Evolutionary conservation across 2,797 vertebrate species (phyloP), one percentile per base, ranked within the genome.

Genomic region (Microctenopoma steveboyesi): DNA sequence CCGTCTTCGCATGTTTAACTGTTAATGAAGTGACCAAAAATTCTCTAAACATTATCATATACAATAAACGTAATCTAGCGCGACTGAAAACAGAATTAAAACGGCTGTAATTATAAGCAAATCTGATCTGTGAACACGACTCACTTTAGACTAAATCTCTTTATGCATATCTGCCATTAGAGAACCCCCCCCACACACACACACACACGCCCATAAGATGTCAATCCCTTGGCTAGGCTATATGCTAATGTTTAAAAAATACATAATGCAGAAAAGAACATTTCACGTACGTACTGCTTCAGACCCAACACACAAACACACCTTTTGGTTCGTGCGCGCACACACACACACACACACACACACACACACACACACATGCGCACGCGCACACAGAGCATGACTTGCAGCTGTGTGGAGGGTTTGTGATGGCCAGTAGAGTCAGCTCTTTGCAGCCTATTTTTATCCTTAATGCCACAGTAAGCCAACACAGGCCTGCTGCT

Each of bases 391-490:
- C 35, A 30, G 0, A 81, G 50, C 74, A 79, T 72, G 71, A 84
- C 79, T 69, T 84, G 70, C 74, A 83, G 81, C 77, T 79, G 74
- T 79, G 71, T 62, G 55, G 9, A 22, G 49, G 40, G 51, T 15
- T 49, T 58, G 52, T 65, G 74, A 51, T 73, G 65, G 42, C 65
- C 68, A 50, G 69, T 75, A 22, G 62, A 83, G 61, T 88, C 83
- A 83, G 78, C 82, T 88, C 73, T 75, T 83, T 58, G 33, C 55
- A 65, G 66, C 22, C 88, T 90, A 90, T 90, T 89, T 91, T 82
- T 86, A 89, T 73, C 88, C 79, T 54, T 72, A 84, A 86, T 82
- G 85, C 72, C 84, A 88, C 82, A 83, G 83, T 69, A 81, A 72
- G 86, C 79, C 85, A 85, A 84, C 76, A 45, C 80, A 70, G 71